phyloP scores from a whole-genome alignment of 2,888 invertebrate species.

The Anthophora plumipes region DNA sequence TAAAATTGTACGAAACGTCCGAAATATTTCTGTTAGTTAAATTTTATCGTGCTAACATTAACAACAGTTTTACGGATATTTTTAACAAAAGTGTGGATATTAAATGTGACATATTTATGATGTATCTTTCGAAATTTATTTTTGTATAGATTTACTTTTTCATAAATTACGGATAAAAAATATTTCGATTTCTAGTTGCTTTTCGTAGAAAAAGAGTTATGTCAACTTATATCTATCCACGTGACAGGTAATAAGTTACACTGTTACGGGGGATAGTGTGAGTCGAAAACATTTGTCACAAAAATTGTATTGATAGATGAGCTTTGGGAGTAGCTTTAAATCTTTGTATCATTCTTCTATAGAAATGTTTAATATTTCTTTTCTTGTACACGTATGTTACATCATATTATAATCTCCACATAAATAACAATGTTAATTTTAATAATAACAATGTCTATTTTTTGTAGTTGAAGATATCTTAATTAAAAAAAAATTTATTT shows the following conservation, averaged over 20 bases:
- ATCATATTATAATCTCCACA: background rate
- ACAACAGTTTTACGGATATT: too few species aligned
- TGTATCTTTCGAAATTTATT: too few species aligned
- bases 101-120: too few species aligned
- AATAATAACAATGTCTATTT: too few species aligned
- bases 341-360: background rate
- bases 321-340: slow-evolving; percentile 4
- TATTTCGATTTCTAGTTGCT: background rate
- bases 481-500: background rate
- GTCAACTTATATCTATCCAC: background rate
- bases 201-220: background rate
- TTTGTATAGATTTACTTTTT: too few species aligned
- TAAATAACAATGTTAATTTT: background rate
- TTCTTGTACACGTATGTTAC: too few species aligned
- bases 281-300: slow-evolving; percentile 4
- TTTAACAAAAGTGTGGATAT: too few species aligned
- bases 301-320: slow-evolving; percentile 18
- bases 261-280: slow-evolving; percentile 12
- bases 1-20: too few species aligned
- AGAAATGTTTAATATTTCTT: background rate
- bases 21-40: too few species aligned
- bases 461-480: background rate
- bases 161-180: background rate
- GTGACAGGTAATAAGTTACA: slow-evolving; percentile 22
- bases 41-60: too few species aligned